A percentile compares a stretch with the other conserved stretches of the same genome.
phyloP scores from a whole-genome alignment of 2,797 vertebrate genomes.

The Hyperoplus lanceolatus region DNA sequence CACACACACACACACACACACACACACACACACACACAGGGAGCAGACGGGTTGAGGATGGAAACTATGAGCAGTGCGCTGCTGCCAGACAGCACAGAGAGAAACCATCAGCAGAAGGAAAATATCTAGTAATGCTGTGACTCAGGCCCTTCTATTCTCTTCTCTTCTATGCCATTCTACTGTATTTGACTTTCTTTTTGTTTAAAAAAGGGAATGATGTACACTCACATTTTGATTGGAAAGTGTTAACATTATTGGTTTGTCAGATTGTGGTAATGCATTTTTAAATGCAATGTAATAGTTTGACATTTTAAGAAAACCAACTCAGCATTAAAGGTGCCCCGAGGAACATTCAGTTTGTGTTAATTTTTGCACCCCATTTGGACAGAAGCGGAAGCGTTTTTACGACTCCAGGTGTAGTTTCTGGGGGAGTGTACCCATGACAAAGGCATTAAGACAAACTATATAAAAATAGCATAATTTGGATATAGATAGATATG shows the following conservation, averaged over 20 bases:
- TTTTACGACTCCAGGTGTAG: no score
- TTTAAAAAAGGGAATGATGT: not conserved
- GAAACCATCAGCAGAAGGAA: slow-evolving; percentile 67
- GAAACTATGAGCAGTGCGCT: slow-evolving; percentile 76
- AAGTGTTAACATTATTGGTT: not conserved
- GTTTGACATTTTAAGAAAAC: not conserved
- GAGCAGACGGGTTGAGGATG: slow-evolving; percentile 72
- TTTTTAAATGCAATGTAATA: not conserved
- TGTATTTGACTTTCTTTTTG: not conserved
- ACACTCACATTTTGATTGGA: not conserved
- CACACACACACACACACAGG: slow-evolving; percentile 53
- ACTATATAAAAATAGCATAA: no score
- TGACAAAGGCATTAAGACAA: no score
- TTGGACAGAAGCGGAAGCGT: no score
- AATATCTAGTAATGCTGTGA: slow-evolving; percentile 50
- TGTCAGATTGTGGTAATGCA: not conserved
- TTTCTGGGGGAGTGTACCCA: no score
- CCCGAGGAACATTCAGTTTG: not conserved
- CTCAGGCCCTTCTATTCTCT: slow-evolving; percentile 23
- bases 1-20: slow-evolving; percentile 7
- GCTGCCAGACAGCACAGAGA: slow-evolving; percentile 76
- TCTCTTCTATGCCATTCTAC: slow-evolving; percentile 10
- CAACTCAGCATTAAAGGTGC: not conserved
- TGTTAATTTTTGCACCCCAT: no score
- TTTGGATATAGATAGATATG: not conserved